Evolutionary conservation across 2,113 vertebrate genomes (phyloP).

Genomic region (Illadopsis cleaveri): DNA sequence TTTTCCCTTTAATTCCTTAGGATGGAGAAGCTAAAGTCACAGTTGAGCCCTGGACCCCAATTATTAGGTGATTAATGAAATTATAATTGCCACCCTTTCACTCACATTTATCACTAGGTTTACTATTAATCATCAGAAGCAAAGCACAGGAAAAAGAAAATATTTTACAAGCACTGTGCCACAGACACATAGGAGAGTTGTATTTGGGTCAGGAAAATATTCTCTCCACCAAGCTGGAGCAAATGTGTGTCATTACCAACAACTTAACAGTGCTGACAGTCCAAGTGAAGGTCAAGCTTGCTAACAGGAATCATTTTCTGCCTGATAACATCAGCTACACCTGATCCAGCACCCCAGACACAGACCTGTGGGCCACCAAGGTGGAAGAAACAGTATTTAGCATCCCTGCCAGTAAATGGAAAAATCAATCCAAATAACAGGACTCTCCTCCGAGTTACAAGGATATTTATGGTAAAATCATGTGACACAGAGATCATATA

Average conservation of each 20-base stretch:
- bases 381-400: background rate
- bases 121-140: conserved; percentile 72
- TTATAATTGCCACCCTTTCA: conserved; percentile 75
- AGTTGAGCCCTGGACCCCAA: conserved; percentile 76
- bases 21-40: conserved; percentile 76
- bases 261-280: background rate
- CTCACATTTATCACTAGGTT: conserved; percentile 71
- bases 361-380: background rate
- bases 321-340: background rate
- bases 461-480: background rate
- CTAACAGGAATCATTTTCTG: background rate
- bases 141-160: conserved; percentile 44
- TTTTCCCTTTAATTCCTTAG: conserved; percentile 74
- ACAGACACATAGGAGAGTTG: background rate
- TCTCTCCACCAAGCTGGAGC: background rate
- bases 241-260: conserved; percentile 33
- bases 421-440: fast-evolving
- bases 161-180: background rate
- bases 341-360: background rate
- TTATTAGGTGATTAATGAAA: conserved; percentile 86
- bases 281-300: conserved; percentile 44
- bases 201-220: background rate
- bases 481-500: fast-evolving
- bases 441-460: background rate
- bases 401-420: background rate